These are phyloP conservation scores for Nansenia antarctica DNA, from an alignment of 2,113 vertebrate genomes.

Conservation along the genomic window DNA sequence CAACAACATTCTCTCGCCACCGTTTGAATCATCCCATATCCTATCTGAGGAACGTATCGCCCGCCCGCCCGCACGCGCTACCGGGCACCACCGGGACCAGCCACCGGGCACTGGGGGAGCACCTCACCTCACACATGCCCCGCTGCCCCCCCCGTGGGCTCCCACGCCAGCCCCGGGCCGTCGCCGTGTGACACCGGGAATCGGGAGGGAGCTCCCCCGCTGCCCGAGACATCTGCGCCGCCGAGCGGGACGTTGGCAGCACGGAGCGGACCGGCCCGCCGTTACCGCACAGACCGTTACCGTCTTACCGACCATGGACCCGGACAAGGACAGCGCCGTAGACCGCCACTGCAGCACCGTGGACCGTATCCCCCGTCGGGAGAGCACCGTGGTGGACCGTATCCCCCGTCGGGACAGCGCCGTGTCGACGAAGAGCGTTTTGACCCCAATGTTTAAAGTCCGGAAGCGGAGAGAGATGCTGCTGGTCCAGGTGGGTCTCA, in stretches of 20 bases:
- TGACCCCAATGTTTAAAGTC: slow-evolving; percentile 75
- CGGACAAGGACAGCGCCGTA: slow-evolving; percentile 2
- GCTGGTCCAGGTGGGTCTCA: slow-evolving; percentile 78
- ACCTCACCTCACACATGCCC: slow-evolving; percentile 17
- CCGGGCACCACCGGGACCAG: too few species aligned
- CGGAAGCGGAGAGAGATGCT: slow-evolving; percentile 82
- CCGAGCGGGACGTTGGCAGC: background rate
- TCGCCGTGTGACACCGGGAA: slow-evolving; percentile 20
- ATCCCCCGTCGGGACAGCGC: too few species aligned
- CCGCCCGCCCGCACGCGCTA: too few species aligned
- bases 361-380: too few species aligned
- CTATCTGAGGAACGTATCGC: too few species aligned
- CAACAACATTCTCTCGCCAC: background rate
- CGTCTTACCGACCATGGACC: too few species aligned
- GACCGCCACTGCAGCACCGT: slow-evolving; percentile 29
- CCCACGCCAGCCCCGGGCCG: slow-evolving; percentile 22
- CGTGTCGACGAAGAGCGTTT: slow-evolving; percentile 43
- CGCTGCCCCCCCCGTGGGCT: background rate
- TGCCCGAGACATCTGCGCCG: slow-evolving; percentile 20
- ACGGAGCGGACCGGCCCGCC: background rate
- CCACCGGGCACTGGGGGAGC: slow-evolving; percentile 11
- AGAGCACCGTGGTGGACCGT: too few species aligned
- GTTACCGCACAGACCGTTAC: background rate
- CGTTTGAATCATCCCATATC: too few species aligned
- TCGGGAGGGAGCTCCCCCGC: slow-evolving; percentile 17